phyloP scores from a whole-genome alignment of 2,797 vertebrate species.

The Garrulus glandarius region DNA sequence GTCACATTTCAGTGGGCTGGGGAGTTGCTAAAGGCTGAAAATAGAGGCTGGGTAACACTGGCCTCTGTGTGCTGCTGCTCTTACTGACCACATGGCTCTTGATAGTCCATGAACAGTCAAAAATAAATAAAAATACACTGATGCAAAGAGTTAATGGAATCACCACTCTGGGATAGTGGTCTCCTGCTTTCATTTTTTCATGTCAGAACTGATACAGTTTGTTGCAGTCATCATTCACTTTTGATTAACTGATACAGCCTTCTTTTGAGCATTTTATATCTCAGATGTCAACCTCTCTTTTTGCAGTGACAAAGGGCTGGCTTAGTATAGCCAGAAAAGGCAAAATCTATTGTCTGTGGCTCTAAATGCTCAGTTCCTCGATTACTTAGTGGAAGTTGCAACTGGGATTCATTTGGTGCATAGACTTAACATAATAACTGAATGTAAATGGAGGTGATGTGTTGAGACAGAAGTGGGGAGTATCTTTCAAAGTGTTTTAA shows the following conservation, averaged over 20 bases:
- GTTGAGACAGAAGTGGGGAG: not conserved
- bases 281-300: constrained; percentile 34
- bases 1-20: not conserved
- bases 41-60: not conserved
- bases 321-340: not conserved
- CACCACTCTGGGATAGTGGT: not conserved
- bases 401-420: constrained; percentile 11
- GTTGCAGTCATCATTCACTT: constrained; percentile 44
- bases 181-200: constrained; percentile 40
- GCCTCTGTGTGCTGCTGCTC: not conserved
- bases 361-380: not conserved
- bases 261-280: constrained; percentile 58
- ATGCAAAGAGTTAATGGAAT: constrained; percentile 38
- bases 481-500: not conserved
- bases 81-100: not conserved
- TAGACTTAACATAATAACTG: not conserved
- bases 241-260: constrained; percentile 58
- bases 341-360: not conserved
- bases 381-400: constrained; percentile 10
- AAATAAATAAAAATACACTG: constrained; percentile 23
- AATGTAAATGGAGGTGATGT: not conserved
- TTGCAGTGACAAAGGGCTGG: constrained; percentile 14
- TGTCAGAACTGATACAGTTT: constrained; percentile 51
- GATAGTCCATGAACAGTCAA: not conserved
- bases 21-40: not conserved